Conservation (phyloP, 2,113 vertebrate genomes). For the Brevimyrus niger region DNA sequence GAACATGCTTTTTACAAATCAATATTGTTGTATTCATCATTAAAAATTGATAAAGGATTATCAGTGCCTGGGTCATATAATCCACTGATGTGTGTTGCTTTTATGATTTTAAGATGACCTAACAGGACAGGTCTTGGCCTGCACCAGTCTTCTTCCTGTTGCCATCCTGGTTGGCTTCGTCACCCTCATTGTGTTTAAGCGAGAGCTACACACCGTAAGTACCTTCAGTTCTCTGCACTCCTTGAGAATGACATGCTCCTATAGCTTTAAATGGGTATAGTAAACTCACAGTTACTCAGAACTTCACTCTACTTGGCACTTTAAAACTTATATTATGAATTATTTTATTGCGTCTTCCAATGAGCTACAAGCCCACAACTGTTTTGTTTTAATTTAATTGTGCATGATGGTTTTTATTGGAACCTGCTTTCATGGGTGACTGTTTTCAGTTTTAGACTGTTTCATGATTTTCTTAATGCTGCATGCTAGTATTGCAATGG, state of each 20-base stretch:
- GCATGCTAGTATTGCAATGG: background rate
- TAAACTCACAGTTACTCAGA: background rate
- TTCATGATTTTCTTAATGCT: background rate
- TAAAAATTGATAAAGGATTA: background rate
- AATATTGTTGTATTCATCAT: background rate
- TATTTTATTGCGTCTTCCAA: background rate
- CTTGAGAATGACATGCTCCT: background rate
- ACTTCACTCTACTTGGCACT: background rate
- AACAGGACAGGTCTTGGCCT: conserved; percentile 85
- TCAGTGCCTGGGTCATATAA: background rate
- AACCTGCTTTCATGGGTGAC: background rate
- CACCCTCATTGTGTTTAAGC: conserved; percentile 96
- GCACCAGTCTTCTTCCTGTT: conserved; percentile 82
- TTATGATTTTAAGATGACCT: conserved; percentile 71
- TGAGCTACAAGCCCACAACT: background rate
- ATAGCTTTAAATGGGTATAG: background rate
- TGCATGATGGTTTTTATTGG: background rate
- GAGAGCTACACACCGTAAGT: conserved; percentile 95
- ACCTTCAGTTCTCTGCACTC: background rate
- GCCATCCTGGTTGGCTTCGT: conserved; percentile 87
- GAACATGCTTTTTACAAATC: background rate
- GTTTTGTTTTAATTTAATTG: background rate
- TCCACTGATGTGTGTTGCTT: background rate
- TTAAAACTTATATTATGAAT: background rate
- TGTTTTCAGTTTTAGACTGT: background rate